Evolutionary conservation across 2,797 vertebrate genomes (phyloP).

Genomic region (Sebastes matsubarae): DNA sequence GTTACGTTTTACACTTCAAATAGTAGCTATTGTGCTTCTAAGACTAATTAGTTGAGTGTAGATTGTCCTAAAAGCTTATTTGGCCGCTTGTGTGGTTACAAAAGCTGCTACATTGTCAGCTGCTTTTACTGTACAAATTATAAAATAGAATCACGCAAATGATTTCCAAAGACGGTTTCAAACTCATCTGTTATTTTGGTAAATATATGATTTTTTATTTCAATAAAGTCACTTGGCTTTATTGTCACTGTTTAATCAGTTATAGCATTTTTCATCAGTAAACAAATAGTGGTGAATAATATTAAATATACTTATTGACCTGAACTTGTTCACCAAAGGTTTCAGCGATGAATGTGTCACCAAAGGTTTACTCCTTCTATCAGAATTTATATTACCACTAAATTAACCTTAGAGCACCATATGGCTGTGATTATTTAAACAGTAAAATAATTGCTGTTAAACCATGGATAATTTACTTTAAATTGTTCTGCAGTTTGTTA

Average conservation of each 20-base stretch:
- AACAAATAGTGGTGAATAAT: neutral
- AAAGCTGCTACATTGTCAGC: neutral
- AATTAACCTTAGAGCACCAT: slow-evolving; percentile 59
- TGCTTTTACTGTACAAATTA: neutral
- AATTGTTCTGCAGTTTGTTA: slow-evolving; percentile 60
- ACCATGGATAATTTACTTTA: slow-evolving; percentile 64
- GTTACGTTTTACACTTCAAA: neutral
- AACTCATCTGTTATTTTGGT: too few species aligned
- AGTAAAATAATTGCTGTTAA: slow-evolving; percentile 66
- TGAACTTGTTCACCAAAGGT: neutral
- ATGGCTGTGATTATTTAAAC: slow-evolving; percentile 67
- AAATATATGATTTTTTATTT: neutral
- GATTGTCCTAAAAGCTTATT: neutral
- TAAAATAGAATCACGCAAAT: neutral
- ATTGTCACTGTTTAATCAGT: neutral
- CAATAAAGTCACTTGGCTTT: neutral
- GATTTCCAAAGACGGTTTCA: neutral
- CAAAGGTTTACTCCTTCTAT: slow-evolving; percentile 1
- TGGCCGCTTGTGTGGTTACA: neutral
- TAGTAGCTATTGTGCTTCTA: neutral
- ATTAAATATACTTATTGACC: neutral
- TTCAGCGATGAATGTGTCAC: neutral
- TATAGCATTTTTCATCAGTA: neutral
- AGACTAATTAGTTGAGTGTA: neutral
- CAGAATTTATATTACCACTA: slow-evolving; percentile 61